These are phyloP conservation scores for Creontiades dilutus DNA, from an alignment of 2,888 invertebrate genomes.

Conservation along the genomic window DNA sequence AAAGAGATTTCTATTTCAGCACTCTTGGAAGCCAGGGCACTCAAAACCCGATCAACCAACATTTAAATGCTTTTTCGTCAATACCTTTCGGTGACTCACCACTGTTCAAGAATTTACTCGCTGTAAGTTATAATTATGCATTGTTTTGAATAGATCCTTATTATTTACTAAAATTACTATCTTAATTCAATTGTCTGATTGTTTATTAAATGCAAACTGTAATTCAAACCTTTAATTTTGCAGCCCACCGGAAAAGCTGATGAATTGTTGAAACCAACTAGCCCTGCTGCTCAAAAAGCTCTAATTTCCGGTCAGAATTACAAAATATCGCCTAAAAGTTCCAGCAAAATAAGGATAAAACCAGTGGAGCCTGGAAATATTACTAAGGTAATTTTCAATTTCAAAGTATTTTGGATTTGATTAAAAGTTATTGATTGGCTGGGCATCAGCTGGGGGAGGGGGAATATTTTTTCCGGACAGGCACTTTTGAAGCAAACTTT, in stretches of 20 bases:
- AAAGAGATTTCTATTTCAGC: conserved; percentile 1
- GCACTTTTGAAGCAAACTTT: too few species aligned
- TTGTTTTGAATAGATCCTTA: not conserved
- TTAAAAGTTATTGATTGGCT: too few species aligned
- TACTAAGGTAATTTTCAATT: too few species aligned
- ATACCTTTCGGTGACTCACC: conserved; percentile 94
- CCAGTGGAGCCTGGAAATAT: conserved; percentile 79
- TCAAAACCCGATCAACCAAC: conserved; percentile 81
- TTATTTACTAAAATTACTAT: conserved; percentile 15
- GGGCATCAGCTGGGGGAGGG: too few species aligned
- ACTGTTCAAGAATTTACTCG: conserved; percentile 86
- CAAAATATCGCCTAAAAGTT: conserved; percentile 81
- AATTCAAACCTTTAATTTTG: conserved; percentile 69
- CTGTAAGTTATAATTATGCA: conserved; percentile 77
- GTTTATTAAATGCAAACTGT: conserved; percentile 34
- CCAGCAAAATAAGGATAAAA: conserved; percentile 82
- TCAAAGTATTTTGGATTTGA: too few species aligned
- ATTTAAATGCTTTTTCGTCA: conserved; percentile 86
- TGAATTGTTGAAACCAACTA: conserved; percentile 85
- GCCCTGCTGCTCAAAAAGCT: conserved; percentile 85
- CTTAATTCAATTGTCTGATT: conserved; percentile 51
- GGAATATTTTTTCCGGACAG: too few species aligned
- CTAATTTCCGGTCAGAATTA: conserved; percentile 82
- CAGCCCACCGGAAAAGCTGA: conserved; percentile 82
- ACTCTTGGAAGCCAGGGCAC: conserved; percentile 62